phyloP scores from a whole-genome alignment of 2,888 invertebrate species.

The Autographa pulchrina region DNA sequence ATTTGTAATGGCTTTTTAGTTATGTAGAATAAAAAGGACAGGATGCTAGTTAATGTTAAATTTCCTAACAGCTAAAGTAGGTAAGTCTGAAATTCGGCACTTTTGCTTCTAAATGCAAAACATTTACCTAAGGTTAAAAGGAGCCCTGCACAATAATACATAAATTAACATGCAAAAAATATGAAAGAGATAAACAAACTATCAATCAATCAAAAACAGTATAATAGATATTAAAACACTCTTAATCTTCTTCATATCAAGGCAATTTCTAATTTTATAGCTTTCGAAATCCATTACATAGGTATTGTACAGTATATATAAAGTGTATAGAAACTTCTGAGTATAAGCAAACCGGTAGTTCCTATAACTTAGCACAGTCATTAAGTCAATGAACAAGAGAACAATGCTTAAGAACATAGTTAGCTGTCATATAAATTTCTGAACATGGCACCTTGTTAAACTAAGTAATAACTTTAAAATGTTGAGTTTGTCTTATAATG shows the following conservation, averaged over 20 bases:
- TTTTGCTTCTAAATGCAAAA: no score
- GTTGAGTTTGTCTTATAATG: no score
- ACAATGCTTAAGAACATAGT: not conserved
- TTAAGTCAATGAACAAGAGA: constrained; percentile 3
- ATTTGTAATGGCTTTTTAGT: no score
- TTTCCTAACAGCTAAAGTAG: no score
- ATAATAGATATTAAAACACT: not conserved
- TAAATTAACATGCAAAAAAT: no score
- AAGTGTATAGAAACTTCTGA: not conserved
- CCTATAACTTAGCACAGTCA: not conserved
- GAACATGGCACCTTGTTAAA: not conserved
- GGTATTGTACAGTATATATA: not conserved
- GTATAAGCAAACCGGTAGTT: not conserved
- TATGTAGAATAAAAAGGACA: no score
- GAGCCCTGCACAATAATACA: no score
- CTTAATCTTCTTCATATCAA: not conserved
- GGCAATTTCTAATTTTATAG: not conserved
- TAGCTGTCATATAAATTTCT: not conserved
- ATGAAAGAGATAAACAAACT: no score
- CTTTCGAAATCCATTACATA: not conserved
- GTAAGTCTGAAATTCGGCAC: no score
- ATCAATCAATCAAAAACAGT: no score
- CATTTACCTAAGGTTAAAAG: no score
- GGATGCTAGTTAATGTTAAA: no score
- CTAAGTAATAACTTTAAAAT: not conserved